Percentiles rank a stretch among this genome's conserved stretches.
Conservation (phyloP, 2,888 invertebrate species). For the Agriotes lineatus region DNA sequence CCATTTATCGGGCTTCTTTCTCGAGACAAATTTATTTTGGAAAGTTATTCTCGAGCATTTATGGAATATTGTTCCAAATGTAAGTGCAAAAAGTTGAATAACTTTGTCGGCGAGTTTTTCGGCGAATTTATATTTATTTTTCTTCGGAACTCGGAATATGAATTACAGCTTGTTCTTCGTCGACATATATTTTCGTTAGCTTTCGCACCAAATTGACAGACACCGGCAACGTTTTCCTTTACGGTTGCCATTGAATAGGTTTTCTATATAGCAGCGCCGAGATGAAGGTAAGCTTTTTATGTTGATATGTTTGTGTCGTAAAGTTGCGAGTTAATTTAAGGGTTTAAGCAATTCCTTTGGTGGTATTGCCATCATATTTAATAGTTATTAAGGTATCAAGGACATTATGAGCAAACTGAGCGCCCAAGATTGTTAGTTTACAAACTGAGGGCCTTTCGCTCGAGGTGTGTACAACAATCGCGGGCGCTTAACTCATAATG, state of each 20-base stretch:
- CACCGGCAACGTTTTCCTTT: slow-evolving; percentile 14
- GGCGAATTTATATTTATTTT: slow-evolving; percentile 12
- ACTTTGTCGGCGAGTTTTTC: slow-evolving; percentile 4
- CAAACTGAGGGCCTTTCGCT: no score
- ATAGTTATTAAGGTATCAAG: no score
- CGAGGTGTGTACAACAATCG: no score
- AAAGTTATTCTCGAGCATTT: slow-evolving; percentile 11
- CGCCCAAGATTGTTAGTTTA: no score
- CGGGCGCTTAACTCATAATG: no score
- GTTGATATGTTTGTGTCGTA: not conserved
- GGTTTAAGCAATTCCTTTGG: no score
- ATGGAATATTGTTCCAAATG: slow-evolving; percentile 25
- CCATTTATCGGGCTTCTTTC: slow-evolving; percentile 25
- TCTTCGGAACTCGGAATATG: slow-evolving; percentile 1
- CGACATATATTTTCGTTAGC: slow-evolving; percentile 18
- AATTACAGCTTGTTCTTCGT: slow-evolving; percentile 16
- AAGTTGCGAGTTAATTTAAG: not conserved
- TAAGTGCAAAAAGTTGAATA: slow-evolving; percentile 11
- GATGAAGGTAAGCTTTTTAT: no score
- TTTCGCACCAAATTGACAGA: slow-evolving; percentile 8
- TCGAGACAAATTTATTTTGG: slow-evolving; percentile 24
- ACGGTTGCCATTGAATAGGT: slow-evolving; percentile 9
- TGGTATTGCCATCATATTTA: no score
- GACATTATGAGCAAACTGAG: no score
- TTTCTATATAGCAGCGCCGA: not conserved